Evolutionary conservation across 2,113 vertebrate species (phyloP), one percentile per base, ranked within the genome.

Genomic region (Myrmecobius fasciatus): DNA sequence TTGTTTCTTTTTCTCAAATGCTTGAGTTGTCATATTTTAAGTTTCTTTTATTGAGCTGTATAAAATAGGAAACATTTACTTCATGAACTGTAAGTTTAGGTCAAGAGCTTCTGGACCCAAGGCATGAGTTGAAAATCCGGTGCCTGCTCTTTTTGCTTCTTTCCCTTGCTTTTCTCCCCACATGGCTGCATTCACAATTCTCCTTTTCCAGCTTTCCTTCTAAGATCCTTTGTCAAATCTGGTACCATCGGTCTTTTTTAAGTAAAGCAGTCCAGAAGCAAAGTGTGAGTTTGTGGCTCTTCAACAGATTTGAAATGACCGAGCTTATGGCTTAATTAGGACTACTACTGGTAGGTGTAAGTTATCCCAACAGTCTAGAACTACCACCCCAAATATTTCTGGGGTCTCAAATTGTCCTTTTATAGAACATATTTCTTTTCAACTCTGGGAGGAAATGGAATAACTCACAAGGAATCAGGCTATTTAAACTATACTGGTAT

Each of bases 81-180:
- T 94, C 26, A 22, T 36, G 94, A 96, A 93, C 91, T 93, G 75
- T 89, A 90, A 91, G 56, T 75, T 96, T 93, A 48, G 52, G 9
- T 96, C 8, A 95, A 95, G 52, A 94, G 88, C n/a, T 91, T 89
- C 94, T 92, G 89, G 91, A 60, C 43, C 52, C 31, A 94, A 95
- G n/a, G 12, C 90, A 56, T 92, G 92, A 94, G 89, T 93, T 94
- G 48, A 46, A 92, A 91, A 91, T 1, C 94, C 3, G 14, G 12
- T 14, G 4, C n/a, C 67, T 83, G 67, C n/a, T 43, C 67, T 83
- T 83, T 67, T 83, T 22, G 8, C 67, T 83, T 92, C 46, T 26
- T 92, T 95, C 26, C 54, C 93, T 51, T 75, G 60, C 56, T 90
- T 92, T 60, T 53, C 46, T 94, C 7, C 92, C 75, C 88, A 10